phyloP scores from a whole-genome alignment of 1,140 invertebrate genomes.

The Lepidurus arcticus region DNA sequence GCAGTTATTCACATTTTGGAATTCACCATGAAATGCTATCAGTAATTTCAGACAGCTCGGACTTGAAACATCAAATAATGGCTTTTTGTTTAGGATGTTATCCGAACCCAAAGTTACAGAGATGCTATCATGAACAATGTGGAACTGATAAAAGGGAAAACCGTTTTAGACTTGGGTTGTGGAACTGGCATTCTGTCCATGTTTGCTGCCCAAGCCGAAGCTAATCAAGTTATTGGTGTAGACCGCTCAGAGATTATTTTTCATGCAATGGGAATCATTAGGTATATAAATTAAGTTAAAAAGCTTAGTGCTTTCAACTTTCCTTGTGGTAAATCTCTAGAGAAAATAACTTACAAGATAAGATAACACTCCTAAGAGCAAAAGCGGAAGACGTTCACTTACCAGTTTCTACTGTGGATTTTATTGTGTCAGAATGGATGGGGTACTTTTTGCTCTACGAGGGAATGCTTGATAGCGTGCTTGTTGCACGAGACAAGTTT shows the following conservation, averaged over 20 bases:
- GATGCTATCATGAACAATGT: slow-evolving; percentile 85
- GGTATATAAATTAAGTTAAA: slow-evolving; percentile 49
- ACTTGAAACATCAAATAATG: slow-evolving; percentile 43
- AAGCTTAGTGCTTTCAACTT: background rate
- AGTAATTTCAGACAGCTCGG: slow-evolving; percentile 46
- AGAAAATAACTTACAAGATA: slow-evolving; percentile 65
- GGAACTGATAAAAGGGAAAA: slow-evolving; percentile 62
- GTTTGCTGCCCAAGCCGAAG: slow-evolving; percentile 91
- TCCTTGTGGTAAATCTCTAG: slow-evolving; percentile 46
- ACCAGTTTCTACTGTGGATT: slow-evolving; percentile 75
- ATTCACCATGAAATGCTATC: slow-evolving; percentile 95
- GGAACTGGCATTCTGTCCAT: slow-evolving; percentile 94
- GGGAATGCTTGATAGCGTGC: slow-evolving; percentile 90
- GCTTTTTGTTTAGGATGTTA: slow-evolving; percentile 61
- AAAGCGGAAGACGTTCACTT: slow-evolving; percentile 81
- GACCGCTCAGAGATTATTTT: slow-evolving; percentile 85
- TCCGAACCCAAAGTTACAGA: slow-evolving; percentile 86
- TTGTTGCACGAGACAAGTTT: slow-evolving; percentile 88
- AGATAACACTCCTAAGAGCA: slow-evolving; percentile 72
- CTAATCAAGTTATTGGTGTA: slow-evolving; percentile 84
- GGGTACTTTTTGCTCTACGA: slow-evolving; percentile 98
- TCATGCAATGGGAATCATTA: slow-evolving; percentile 76
- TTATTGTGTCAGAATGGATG: slow-evolving; percentile 99
- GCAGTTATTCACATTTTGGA: slow-evolving; percentile 92
- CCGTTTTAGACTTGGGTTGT: slow-evolving; percentile 92